Evolutionary conservation across 1,140 invertebrate genomes (phyloP).

Genomic region (Pogonus chalceus): DNA sequence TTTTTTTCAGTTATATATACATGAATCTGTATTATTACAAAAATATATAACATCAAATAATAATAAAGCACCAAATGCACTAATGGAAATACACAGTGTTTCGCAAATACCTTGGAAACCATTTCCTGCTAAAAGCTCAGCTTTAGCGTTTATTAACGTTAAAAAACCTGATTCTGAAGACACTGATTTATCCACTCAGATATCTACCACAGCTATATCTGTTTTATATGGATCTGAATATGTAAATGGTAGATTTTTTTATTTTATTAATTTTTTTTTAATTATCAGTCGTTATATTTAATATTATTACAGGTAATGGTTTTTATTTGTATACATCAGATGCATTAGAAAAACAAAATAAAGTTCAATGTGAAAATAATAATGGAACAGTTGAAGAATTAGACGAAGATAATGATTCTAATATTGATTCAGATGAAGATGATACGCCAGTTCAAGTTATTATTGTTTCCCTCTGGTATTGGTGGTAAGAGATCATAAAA

Average conservation of each 20-base stretch:
- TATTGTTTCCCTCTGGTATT: constrained; percentile 65
- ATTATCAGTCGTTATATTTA: constrained; percentile 12
- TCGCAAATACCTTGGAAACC: constrained; percentile 61
- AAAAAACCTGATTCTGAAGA: constrained; percentile 32
- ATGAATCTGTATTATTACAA: constrained; percentile 48
- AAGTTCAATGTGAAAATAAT: constrained; percentile 27
- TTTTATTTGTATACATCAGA: constrained; percentile 50
- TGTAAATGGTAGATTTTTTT: constrained; percentile 46
- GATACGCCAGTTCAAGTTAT: constrained; percentile 46
- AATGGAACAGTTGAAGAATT: constrained; percentile 18
- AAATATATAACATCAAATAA: constrained; percentile 30
- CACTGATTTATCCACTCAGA: constrained; percentile 25
- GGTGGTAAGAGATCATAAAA: constrained; percentile 49
- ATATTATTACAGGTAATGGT: constrained; percentile 44
- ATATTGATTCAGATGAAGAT: constrained; percentile 32
- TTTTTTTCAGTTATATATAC: constrained; percentile 56
- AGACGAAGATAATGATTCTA: constrained; percentile 13
- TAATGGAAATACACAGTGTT: constrained; percentile 31
- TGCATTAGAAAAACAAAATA: constrained; percentile 28
- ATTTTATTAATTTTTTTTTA: constrained; percentile 13
- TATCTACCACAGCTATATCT: constrained; percentile 48
- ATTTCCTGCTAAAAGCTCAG: constrained; percentile 41
- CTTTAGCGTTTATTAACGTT: constrained; percentile 24
- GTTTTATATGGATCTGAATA: constrained; percentile 59
- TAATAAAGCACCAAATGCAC: constrained; percentile 26